Base-by-base conservation (phyloP, 1,140 invertebrate species). In the Parapsyche elsis region DNA sequence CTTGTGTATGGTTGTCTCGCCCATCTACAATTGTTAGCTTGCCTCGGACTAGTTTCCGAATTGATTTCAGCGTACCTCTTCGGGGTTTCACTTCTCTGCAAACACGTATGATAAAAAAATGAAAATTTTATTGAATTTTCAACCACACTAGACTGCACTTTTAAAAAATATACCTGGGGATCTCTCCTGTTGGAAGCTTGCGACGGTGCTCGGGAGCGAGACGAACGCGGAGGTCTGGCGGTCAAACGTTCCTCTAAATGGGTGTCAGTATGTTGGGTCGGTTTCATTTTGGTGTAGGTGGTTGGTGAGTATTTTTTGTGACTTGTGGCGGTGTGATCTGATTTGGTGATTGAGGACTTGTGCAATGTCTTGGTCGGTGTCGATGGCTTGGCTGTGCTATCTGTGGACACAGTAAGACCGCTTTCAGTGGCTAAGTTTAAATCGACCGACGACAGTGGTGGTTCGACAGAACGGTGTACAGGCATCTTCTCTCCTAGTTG, bases 341-440 rank as follows among this genome's bases (percentile, higher is more conserved):
- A 73, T 23, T 80, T 78, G 24, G 79, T 61, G 61, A 16, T 77
- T 49, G 45, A 23, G 9, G 57, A 16, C 45, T 79, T 78, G 23
- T 78, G 71, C 23, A 26, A 45, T 23, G 73, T 23, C 53, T 79
- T 83, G 16, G 73, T 30, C 10, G 80, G 64, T 21, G 82, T 77
- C 19, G 78, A 77, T 24, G 82, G 78, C 30, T 67, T 81, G 57
- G 71, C 73, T 70, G 19, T 49, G 53, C 76, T 78, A 83, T 81
- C 82, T 83, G 82, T 81, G 82, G 82, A 83, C 78, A 83, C 71
- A 81, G 73, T 70, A 81, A 83, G 77, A 81, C 78, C 79, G 46
- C 24, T 76, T 64, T 83, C 82, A 83, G 78, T 80, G 16, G 61
- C 77, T 80, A 83, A 49, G 67, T 79, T 80, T 67, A 57, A 79